These are phyloP conservation scores for Allolobophora icterica DNA, from an alignment of 2,888 invertebrate genomes.

Conservation along the genomic window DNA sequence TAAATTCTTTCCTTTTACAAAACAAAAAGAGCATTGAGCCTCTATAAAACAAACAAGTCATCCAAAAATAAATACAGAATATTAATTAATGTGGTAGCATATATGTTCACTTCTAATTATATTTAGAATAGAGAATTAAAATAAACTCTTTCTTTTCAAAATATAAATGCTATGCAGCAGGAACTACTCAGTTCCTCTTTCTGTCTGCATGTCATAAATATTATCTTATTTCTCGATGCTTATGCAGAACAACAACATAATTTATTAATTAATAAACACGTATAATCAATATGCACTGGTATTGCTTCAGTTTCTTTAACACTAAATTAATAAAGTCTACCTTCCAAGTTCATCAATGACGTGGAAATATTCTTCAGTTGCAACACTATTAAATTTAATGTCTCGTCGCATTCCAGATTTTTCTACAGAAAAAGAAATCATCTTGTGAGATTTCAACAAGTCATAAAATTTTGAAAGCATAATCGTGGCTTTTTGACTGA, in stretches of 20 bases:
- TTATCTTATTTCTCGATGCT: too few species aligned
- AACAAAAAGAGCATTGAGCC: conserved; percentile 48
- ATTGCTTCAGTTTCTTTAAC: background rate
- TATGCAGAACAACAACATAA: background rate
- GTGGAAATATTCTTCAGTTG: conserved; percentile 59
- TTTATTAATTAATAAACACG: background rate
- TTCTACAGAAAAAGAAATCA: conserved; percentile 40
- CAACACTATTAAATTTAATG: conserved; percentile 51
- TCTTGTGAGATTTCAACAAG: background rate
- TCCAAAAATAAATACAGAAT: background rate
- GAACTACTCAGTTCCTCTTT: background rate
- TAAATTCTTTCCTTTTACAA: background rate
- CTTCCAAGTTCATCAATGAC: conserved; percentile 61
- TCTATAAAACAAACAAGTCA: conserved; percentile 47
- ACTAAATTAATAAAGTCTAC: conserved; percentile 44
- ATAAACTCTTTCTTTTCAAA: background rate
- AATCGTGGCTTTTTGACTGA: background rate
- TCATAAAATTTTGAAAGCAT: background rate
- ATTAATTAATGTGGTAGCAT: background rate
- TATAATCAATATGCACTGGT: background rate
- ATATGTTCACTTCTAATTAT: background rate
- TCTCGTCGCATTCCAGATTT: conserved; percentile 47
- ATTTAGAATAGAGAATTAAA: too few species aligned
- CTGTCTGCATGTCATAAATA: too few species aligned
- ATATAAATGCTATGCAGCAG: background rate